phyloP scores from a whole-genome alignment of 2,797 vertebrate species.

The Spinus olivaceus region DNA sequence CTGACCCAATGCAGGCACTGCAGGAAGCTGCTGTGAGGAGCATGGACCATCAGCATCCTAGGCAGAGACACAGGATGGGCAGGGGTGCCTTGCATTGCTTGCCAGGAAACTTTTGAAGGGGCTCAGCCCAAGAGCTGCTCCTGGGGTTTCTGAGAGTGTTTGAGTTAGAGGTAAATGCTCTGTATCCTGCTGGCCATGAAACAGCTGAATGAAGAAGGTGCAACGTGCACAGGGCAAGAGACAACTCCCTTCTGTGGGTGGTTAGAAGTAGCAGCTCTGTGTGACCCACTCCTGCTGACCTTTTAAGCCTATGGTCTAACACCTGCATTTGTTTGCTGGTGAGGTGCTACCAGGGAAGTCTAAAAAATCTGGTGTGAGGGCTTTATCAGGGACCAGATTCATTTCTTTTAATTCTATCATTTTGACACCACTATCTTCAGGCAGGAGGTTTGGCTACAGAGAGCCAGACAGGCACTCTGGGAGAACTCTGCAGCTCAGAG shows the following conservation, averaged over 20 bases:
- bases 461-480: neutral
- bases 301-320: neutral
- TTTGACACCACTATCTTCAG: neutral
- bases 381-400: neutral
- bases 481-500: neutral
- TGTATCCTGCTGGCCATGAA: neutral
- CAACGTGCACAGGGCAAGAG: neutral
- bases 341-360: neutral
- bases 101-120: neutral
- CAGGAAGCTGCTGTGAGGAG: neutral
- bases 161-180: neutral
- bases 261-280: neutral
- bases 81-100: fast-evolving
- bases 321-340: neutral
- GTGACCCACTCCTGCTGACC: neutral
- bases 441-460: neutral
- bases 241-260: neutral
- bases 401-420: neutral
- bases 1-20: fast-evolving
- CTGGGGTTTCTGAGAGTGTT: neutral
- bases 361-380: neutral
- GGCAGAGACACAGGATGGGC: neutral
- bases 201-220: neutral
- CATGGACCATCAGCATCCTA: neutral
- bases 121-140: neutral